phyloP scores from a whole-genome alignment of 2,113 vertebrate species.

The Sylvilagus bachmani region DNA sequence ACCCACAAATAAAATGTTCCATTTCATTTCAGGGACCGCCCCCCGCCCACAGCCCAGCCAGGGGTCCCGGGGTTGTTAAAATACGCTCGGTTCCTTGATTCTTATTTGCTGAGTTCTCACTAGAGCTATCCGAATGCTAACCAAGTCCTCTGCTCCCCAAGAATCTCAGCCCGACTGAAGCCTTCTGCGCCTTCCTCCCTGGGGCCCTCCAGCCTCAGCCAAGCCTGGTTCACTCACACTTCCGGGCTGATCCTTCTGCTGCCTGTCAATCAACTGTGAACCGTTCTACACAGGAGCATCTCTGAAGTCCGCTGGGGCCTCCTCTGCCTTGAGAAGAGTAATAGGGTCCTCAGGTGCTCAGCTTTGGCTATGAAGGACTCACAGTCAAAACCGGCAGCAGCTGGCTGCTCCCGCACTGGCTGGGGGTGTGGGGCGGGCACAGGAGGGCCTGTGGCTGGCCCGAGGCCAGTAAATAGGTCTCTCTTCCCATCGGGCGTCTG shows the following conservation, averaged over 20 bases:
- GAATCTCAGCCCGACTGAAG: slow-evolving; percentile 51
- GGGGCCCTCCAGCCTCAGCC: not conserved
- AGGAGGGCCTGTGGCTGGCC: not conserved
- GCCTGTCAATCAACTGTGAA: slow-evolving; percentile 73
- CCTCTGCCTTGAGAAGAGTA: not conserved
- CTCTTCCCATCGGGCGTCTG: not conserved
- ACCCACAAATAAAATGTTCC: slow-evolving; percentile 8
- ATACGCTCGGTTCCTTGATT: not conserved
- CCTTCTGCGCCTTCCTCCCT: not conserved
- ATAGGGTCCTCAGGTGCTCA: slow-evolving; percentile 60
- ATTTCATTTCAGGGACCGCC: not conserved
- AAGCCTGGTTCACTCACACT: slow-evolving; percentile 28
- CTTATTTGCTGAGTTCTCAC: slow-evolving; percentile 7
- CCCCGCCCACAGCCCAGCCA: not conserved
- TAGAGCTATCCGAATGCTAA: not conserved
- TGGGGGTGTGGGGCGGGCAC: not conserved
- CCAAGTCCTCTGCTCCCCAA: not conserved
- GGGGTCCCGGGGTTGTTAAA: not conserved
- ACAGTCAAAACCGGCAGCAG: not conserved
- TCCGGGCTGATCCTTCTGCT: slow-evolving; percentile 60
- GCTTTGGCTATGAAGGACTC: slow-evolving; percentile 50
- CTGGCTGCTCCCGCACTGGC: not conserved
- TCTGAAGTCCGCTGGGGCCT: slow-evolving; percentile 64
- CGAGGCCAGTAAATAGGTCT: not conserved
- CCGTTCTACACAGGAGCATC: slow-evolving; percentile 76